Conservation (phyloP, 2,888 invertebrate genomes). For the Nemurella pictetii region DNA sequence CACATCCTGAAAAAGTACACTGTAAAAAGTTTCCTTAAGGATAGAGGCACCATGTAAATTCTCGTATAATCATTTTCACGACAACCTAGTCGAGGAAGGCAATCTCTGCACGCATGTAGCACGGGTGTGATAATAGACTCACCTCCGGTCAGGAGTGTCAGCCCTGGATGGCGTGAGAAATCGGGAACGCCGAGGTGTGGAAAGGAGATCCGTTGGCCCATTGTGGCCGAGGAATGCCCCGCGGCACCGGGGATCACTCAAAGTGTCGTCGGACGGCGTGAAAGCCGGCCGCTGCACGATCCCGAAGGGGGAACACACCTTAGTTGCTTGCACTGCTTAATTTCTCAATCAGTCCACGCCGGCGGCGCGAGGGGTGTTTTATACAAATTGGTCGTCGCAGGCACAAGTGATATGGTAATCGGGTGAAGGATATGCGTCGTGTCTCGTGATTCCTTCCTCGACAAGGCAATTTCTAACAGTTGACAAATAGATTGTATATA, state of each 20-base stretch:
- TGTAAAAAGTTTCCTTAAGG: background rate
- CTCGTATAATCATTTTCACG: background rate
- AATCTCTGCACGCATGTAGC: background rate
- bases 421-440: background rate
- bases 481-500: background rate
- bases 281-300: background rate
- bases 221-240: background rate
- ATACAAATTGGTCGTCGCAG: constrained; percentile 6
- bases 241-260: background rate
- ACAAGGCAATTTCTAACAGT: background rate
- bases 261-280: background rate
- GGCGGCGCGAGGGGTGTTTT: background rate
- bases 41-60: background rate
- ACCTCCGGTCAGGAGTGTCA: no score
- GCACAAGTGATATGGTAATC: constrained; percentile 11
- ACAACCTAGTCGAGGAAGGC: background rate
- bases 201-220: background rate
- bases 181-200: background rate
- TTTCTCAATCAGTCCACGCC: background rate
- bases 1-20: background rate
- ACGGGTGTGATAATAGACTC: background rate
- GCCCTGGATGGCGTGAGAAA: background rate
- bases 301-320: background rate
- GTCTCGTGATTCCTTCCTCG: background rate
- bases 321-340: background rate